These are phyloP conservation scores for Drosophila mauritiana DNA, from an alignment of 1,140 invertebrate genomes.

Conservation along the genomic window DNA sequence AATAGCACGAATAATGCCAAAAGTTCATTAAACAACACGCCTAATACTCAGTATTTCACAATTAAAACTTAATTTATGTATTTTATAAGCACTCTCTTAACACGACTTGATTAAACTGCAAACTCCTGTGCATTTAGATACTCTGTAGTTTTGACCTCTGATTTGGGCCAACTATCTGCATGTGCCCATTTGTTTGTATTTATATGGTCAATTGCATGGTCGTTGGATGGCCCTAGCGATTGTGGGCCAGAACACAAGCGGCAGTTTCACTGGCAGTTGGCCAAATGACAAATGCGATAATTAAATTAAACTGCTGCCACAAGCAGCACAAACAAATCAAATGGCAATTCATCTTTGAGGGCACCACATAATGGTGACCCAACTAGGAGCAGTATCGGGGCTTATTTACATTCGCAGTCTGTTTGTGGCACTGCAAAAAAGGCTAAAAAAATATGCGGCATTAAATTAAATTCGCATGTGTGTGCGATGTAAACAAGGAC, in stretches of 20 bases:
- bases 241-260: conserved; percentile 8
- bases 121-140: conserved; percentile 9
- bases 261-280: conserved; percentile 65
- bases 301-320: conserved; percentile 84
- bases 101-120: background rate
- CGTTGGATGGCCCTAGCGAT: conserved; percentile 13
- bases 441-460: conserved; percentile 34
- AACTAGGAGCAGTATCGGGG: conserved; percentile 5
- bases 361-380: conserved; percentile 38
- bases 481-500: conserved; percentile 49
- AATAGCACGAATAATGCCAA: no score
- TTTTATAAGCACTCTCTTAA: background rate
- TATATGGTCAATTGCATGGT: conserved; percentile 50
- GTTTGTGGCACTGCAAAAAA: conserved; percentile 34
- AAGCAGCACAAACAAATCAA: conserved; percentile 83
- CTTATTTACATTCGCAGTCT: conserved; percentile 52
- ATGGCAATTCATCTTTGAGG: conserved; percentile 81
- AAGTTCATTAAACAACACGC: no score
- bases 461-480: conserved; percentile 59
- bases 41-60: no score
- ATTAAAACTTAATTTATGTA: background rate
- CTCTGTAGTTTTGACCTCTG: conserved; percentile 14
- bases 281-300: conserved; percentile 84
- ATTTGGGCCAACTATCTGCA: conserved; percentile 3
- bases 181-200: conserved; percentile 8